Evolutionary conservation across 2,113 vertebrate genomes (phyloP).

Genomic region (Chroicocephalus ridibundus): DNA sequence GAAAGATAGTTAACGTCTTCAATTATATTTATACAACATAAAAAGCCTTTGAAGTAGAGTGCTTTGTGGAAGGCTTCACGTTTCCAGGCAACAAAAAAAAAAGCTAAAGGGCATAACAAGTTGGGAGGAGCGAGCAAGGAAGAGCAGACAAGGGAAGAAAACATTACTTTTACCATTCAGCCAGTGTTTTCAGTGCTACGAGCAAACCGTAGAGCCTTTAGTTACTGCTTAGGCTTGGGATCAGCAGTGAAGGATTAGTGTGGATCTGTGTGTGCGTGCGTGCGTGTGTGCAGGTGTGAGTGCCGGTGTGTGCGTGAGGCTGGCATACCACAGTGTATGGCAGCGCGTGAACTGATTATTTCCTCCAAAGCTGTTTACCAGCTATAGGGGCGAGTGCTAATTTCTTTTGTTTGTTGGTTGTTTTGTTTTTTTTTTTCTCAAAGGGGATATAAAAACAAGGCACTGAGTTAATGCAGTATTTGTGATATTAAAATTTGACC

Average conservation of each 20-base stretch:
- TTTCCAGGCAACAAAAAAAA: conserved; percentile 53
- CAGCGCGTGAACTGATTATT: conserved; percentile 50
- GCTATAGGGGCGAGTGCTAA: conserved; percentile 60
- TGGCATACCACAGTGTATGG: conserved; percentile 34
- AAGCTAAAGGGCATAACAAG: conserved; percentile 13
- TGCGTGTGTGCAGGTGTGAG: neutral
- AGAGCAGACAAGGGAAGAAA: neutral
- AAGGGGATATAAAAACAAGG: conserved; percentile 75
- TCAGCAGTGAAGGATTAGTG: conserved; percentile 49
- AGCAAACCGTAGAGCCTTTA: conserved; percentile 65
- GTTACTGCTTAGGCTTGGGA: conserved; percentile 60
- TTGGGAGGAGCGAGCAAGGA: neutral
- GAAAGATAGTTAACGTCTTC: conserved; percentile 59
- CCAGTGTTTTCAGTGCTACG: conserved; percentile 70
- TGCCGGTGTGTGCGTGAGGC: neutral
- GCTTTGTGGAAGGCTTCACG: conserved; percentile 42
- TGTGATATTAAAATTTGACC: conserved; percentile 70
- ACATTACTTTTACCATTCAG: conserved; percentile 63
- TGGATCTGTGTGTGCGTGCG: neutral
- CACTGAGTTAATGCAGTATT: conserved; percentile 76
- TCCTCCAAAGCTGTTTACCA: conserved; percentile 70
- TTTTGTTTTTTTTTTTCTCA: conserved; percentile 64
- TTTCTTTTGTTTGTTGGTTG: conserved; percentile 45
- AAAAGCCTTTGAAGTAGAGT: conserved; percentile 62
- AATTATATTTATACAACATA: conserved; percentile 72